Conservation (phyloP, 2,888 invertebrate species). For the Zygogramma bicolorata region DNA sequence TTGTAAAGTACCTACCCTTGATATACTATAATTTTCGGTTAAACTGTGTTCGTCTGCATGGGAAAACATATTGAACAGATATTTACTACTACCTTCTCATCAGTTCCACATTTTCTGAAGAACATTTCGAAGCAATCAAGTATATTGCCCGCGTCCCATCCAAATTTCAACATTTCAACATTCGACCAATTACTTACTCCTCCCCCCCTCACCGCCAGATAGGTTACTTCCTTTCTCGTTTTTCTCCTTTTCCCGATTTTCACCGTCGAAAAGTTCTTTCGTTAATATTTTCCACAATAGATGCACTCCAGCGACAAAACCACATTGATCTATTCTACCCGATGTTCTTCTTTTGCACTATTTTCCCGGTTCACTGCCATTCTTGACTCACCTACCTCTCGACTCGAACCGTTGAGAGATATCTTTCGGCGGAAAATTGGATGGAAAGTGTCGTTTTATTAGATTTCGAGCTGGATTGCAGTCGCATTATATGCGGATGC, state of each 20-base stretch:
- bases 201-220: too few species aligned
- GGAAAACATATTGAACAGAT: too few species aligned
- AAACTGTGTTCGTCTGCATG: too few species aligned
- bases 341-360: slow-evolving; percentile 15
- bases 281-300: slow-evolving; percentile 40
- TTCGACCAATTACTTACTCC: neutral
- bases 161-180: neutral
- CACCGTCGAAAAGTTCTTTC: neutral
- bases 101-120: too few species aligned
- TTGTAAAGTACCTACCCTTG: too few species aligned
- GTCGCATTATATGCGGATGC: neutral
- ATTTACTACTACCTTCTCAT: too few species aligned
- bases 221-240: neutral
- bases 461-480: neutral
- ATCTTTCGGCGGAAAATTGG: slow-evolving; percentile 16
- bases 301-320: slow-evolving; percentile 51
- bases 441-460: slow-evolving; percentile 24
- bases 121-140: neutral
- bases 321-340: slow-evolving; percentile 53
- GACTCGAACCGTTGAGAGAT: neutral
- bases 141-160: neutral
- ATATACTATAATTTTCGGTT: too few species aligned
- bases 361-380: slow-evolving; percentile 50
- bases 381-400: slow-evolving; percentile 45
- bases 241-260: neutral